Base-by-base conservation (phyloP, 2,797 vertebrate species). In the Acomys russatus region DNA sequence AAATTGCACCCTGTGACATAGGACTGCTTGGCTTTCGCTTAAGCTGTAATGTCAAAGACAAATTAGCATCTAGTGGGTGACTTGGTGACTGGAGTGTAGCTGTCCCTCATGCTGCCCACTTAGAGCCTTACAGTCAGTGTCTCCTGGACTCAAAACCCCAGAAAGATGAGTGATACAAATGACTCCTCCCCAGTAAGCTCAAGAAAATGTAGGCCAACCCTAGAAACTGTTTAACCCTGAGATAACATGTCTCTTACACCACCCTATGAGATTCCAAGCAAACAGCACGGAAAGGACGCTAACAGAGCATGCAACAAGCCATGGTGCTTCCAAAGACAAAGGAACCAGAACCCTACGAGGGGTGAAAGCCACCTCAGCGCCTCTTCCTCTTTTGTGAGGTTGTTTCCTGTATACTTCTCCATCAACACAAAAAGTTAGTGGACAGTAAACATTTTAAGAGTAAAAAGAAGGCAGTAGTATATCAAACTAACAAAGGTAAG, bases 401-500 rank as follows among this genome's bases (percentile, higher is more conserved):
- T 56, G 85, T 86, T 73, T 74, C 68, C 66, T 90, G 88, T 68
- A 70, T 20, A 14, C 56, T 86, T 80, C 51, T 80, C 51, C 88
- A 78, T 94, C 30, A 86, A 78, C 73, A 95, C 49, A 35, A 87
- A 92, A 94, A 94, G 80, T 83, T 30, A 94, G 59, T 4, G 35
- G 38, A 76, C 1, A 51, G 49, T 76, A 76, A 68, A 18, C n/a
- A 33, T 70, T 70, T 94, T 83, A 74, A 64, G 56, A 92, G 74
- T 85, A 74, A 94, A 91, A 56, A 68, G 33, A 59, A 59, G 4
- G 6, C 44, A 94, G 35, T 56, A 88, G 5, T 63, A 30, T n/a
- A 33, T 51, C 63, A 68, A 85, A 66, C 38, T 33, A 44, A n/a
- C 63, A 94, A 95, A 89, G 80, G 80, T 28, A 91, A 97, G 91